phyloP scores from a whole-genome alignment of 2,797 vertebrate genomes.

The Spizella passerina region DNA sequence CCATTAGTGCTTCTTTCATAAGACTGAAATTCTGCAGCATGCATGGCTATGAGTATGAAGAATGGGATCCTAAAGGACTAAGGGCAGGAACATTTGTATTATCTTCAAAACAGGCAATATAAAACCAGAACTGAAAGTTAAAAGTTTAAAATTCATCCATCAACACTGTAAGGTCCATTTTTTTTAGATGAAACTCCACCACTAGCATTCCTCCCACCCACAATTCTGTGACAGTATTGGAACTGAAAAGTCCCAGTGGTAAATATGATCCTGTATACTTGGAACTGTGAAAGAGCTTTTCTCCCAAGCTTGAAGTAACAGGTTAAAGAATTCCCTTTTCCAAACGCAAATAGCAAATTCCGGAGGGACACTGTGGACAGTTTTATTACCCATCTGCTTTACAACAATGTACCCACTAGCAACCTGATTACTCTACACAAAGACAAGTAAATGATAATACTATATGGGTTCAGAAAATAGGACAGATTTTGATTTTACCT shows the following conservation, averaged over 20 bases:
- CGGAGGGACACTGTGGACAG: not conserved
- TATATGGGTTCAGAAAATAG: not conserved
- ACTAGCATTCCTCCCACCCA: not conserved
- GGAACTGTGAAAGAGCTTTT: not conserved
- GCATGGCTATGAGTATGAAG: not conserved
- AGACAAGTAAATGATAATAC: not conserved
- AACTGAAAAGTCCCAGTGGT: not conserved
- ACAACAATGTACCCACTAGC: not conserved
- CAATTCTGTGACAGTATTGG: not conserved
- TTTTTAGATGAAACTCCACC: not conserved
- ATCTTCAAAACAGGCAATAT: not conserved
- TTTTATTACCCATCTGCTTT: constrained; percentile 11
- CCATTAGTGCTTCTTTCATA: not conserved
- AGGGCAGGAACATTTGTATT: constrained; percentile 15
- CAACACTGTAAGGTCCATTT: not conserved
- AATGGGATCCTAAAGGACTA: not conserved
- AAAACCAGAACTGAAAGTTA: not conserved
- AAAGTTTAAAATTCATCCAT: constrained; percentile 30
- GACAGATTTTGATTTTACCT: not conserved
- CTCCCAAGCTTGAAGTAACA: not conserved
- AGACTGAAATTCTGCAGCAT: not conserved
- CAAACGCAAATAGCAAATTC: not conserved
- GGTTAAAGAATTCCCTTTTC: not conserved
- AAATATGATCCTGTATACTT: not conserved
- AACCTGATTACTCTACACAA: not conserved